A percentile compares a stretch with the other conserved stretches of the same genome.
Evolutionary conservation across 1,140 invertebrate genomes (phyloP).

Genomic region (Triops longicaudatus): DNA sequence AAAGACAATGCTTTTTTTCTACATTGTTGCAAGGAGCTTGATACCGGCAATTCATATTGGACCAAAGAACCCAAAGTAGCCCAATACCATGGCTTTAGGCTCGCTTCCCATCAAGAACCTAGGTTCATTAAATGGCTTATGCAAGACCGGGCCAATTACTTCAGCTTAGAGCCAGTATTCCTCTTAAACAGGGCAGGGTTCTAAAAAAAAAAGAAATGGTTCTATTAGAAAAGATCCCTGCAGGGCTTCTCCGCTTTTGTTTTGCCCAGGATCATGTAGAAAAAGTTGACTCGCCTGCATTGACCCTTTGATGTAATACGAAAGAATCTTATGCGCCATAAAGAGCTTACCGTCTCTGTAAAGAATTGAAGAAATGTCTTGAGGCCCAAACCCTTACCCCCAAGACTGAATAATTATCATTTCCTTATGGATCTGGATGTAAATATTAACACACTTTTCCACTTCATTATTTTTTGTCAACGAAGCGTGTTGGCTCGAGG

Average conservation of each 20-base stretch:
- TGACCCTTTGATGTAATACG: background rate
- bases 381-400: no score
- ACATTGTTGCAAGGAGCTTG: background rate
- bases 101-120: constrained; percentile 2
- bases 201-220: background rate
- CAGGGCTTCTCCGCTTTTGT: background rate
- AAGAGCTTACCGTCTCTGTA: background rate
- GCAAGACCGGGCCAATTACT: constrained; percentile 6
- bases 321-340: background rate
- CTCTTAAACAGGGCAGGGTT: background rate
- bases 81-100: background rate
- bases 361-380: no score
- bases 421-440: background rate
- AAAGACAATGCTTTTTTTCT: background rate
- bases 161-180: background rate
- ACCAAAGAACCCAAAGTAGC: background rate
- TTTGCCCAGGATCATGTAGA: background rate
- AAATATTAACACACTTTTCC: background rate
- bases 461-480: background rate
- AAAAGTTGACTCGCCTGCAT: background rate
- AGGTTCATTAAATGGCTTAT: constrained; percentile 12
- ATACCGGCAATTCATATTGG: background rate
- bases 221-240: background rate
- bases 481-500: background rate
- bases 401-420: no score